A percentile compares a stretch with the other conserved stretches of the same genome.
These are phyloP conservation scores for Acridotheres tristis DNA, from an alignment of 2,797 vertebrate species.

Conservation along the genomic window DNA sequence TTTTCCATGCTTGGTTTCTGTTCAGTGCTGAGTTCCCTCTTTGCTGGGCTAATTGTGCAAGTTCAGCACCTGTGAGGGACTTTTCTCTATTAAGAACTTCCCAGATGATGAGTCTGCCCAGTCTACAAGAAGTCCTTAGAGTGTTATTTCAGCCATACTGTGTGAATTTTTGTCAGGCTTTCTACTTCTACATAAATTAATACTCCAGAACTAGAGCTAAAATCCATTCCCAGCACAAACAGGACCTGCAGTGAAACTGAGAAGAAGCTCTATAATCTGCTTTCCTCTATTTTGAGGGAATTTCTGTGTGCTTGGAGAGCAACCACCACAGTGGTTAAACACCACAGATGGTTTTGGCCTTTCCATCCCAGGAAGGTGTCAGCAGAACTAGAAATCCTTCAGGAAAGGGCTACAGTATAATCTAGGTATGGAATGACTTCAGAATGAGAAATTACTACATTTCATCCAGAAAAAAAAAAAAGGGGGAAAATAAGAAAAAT, in stretches of 20 bases:
- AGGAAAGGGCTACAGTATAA: background rate
- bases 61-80: background rate
- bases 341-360: background rate
- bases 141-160: background rate
- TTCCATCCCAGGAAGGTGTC: background rate
- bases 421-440: background rate
- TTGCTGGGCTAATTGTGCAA: background rate
- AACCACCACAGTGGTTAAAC: background rate
- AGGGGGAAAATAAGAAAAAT: background rate
- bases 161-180: background rate
- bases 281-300: background rate
- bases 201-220: background rate
- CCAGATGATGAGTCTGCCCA: background rate
- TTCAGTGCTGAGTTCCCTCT: background rate
- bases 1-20: background rate
- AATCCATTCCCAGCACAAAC: background rate
- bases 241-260: background rate
- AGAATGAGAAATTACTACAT: background rate
- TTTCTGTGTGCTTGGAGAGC: background rate
- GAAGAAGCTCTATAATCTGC: background rate
- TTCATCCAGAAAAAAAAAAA: background rate
- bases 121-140: background rate
- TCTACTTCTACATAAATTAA: background rate
- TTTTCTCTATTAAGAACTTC: background rate
- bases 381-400: background rate